Conservation (phyloP, 2,888 invertebrate genomes). For the Cinara cedri region DNA sequence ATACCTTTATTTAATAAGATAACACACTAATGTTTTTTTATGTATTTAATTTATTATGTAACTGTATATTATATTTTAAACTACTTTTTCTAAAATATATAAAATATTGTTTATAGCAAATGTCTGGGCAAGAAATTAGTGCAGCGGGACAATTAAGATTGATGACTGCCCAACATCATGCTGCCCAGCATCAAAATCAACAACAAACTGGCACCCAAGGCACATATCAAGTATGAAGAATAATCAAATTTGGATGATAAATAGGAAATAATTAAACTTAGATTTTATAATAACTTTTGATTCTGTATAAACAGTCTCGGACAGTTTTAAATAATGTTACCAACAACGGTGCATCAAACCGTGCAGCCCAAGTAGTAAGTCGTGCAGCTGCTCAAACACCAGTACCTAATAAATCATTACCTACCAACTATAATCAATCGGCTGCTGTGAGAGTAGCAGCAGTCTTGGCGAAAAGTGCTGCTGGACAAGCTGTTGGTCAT, state of each 20-base stretch:
- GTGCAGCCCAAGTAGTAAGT: conserved; percentile 54
- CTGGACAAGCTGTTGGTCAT: conserved; percentile 64
- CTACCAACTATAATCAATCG: conserved; percentile 57
- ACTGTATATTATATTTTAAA: conserved; percentile 10
- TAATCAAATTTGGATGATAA: neutral
- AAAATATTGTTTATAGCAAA: conserved; percentile 37
- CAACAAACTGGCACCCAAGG: conserved; percentile 55
- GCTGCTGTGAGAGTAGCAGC: conserved; percentile 61
- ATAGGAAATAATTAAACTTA: no score
- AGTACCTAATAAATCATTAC: conserved; percentile 44
- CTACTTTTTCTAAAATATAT: neutral
- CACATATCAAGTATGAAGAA: conserved; percentile 56
- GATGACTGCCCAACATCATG: conserved; percentile 84
- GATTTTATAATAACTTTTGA: neutral
- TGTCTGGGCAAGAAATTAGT: conserved; percentile 62
- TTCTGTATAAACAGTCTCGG: conserved; percentile 57
- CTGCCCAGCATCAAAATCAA: conserved; percentile 66
- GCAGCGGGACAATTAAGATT: conserved; percentile 69
- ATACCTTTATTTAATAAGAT: conserved; percentile 12
- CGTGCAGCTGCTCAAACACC: conserved; percentile 47
- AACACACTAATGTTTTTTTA: conserved; percentile 15
- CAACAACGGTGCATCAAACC: conserved; percentile 56
- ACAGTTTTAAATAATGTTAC: conserved; percentile 60
- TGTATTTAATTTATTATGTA: conserved; percentile 10
- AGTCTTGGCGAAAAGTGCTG: conserved; percentile 61